These are phyloP conservation scores for Corythaeola cristata DNA, from an alignment of 2,113 vertebrate genomes.

Conservation along the genomic window DNA sequence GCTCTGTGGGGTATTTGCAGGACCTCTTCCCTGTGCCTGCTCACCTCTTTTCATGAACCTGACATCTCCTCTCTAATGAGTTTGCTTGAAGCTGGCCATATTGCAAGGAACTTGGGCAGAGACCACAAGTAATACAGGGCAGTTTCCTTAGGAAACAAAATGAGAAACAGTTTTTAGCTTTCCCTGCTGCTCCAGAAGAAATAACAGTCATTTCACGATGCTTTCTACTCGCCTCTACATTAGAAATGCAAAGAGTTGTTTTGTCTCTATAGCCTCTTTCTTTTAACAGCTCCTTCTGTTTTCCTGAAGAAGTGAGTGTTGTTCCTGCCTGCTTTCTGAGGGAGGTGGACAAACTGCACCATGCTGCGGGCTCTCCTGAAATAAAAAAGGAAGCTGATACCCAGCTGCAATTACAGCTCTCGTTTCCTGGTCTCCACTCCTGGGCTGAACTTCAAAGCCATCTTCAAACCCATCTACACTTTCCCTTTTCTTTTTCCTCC, in stretches of 20 bases:
- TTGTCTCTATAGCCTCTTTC: not conserved
- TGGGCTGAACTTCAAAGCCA: constrained; percentile 28
- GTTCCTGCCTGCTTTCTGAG: not conserved
- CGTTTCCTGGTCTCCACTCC: constrained; percentile 31
- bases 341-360: not conserved
- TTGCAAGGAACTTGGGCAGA: not conserved
- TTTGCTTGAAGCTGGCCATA: not conserved
- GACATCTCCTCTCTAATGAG: not conserved
- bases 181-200: not conserved
- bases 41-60: not conserved
- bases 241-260: not conserved
- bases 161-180: not conserved
- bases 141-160: not conserved
- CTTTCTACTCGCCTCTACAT: not conserved
- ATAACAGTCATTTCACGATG: not conserved
- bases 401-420: constrained; percentile 49
- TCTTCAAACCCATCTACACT: not conserved
- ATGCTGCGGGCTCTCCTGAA: not conserved
- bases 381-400: constrained; percentile 49
- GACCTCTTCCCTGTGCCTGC: not conserved
- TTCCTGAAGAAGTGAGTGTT: not conserved
- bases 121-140: not conserved
- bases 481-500: constrained; percentile 23
- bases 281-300: not conserved
- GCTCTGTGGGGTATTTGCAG: not conserved